Evolutionary conservation across 2,797 vertebrate species (phyloP).

Genomic region (Apogon talboti): DNA sequence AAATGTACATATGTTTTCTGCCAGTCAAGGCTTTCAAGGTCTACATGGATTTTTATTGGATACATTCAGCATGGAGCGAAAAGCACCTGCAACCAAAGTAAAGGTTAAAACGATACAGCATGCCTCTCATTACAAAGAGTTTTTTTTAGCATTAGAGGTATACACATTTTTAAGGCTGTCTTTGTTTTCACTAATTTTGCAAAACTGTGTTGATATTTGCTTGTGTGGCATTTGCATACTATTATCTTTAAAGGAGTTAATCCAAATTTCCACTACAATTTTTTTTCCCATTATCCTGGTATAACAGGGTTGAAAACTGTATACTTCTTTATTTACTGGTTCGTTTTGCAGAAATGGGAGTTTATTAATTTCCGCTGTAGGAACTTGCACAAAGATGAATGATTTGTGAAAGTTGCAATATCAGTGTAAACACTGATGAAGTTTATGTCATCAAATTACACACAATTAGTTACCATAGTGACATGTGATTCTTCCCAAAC

Average conservation of each 20-base stretch:
- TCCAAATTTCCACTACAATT: no score
- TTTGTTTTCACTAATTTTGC: not conserved
- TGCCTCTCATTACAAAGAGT: not conserved
- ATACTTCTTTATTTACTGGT: no score
- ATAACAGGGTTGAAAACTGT: no score
- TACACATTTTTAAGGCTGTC: not conserved
- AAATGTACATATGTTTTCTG: conserved; percentile 19
- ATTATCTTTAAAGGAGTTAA: no score
- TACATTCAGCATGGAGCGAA: conserved; percentile 7
- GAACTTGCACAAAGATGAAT: not conserved
- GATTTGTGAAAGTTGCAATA: no score
- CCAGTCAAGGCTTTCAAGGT: conserved; percentile 25
- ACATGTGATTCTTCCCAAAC: not conserved
- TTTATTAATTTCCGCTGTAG: not conserved
- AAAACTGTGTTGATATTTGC: not conserved
- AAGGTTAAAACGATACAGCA: conserved; percentile 3
- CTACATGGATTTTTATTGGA: conserved; percentile 25
- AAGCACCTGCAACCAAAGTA: conserved; percentile 1
- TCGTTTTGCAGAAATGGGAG: no score
- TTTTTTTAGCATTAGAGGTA: conserved; percentile 5
- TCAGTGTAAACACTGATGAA: not conserved
- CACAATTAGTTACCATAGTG: not conserved
- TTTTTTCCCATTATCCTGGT: no score
- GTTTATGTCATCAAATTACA: not conserved
- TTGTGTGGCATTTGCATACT: no score